Conservation (phyloP, 2,113 vertebrate species). For the Nanger granti region DNA sequence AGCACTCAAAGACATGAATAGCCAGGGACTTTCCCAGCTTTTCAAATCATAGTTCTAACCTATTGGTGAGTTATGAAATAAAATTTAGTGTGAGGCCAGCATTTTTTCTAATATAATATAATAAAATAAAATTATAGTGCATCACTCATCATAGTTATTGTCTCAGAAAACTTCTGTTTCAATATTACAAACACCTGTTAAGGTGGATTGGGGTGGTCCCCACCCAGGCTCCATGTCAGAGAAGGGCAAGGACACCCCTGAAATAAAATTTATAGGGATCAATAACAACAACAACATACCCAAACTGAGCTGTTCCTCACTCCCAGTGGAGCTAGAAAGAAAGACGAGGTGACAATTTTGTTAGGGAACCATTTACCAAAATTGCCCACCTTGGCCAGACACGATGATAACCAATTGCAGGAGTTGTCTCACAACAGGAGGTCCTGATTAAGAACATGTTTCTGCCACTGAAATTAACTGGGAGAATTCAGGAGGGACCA, state of each 20-base stretch:
- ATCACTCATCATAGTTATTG: neutral
- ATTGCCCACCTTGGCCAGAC: neutral
- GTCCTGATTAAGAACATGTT: neutral
- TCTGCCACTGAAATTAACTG: neutral
- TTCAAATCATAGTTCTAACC: neutral
- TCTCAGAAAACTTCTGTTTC: neutral
- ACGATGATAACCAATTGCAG: neutral
- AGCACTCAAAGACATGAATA: neutral
- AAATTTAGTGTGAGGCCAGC: neutral
- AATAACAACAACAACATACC: neutral
- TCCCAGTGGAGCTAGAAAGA: neutral
- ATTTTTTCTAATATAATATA: neutral
- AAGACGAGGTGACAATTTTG: neutral
- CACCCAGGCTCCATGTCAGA: neutral
- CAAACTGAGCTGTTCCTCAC: neutral
- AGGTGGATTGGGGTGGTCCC: neutral
- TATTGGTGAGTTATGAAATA: neutral
- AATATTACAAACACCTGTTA: neutral
- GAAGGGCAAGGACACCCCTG: neutral
- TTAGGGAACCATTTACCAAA: neutral
- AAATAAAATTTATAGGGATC: neutral
- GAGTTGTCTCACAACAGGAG: neutral
- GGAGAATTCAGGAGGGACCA: neutral
- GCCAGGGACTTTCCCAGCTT: neutral
- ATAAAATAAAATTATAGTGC: neutral